Base-by-base conservation (phyloP, 2,113 vertebrate genomes). In the Equus quagga region DNA sequence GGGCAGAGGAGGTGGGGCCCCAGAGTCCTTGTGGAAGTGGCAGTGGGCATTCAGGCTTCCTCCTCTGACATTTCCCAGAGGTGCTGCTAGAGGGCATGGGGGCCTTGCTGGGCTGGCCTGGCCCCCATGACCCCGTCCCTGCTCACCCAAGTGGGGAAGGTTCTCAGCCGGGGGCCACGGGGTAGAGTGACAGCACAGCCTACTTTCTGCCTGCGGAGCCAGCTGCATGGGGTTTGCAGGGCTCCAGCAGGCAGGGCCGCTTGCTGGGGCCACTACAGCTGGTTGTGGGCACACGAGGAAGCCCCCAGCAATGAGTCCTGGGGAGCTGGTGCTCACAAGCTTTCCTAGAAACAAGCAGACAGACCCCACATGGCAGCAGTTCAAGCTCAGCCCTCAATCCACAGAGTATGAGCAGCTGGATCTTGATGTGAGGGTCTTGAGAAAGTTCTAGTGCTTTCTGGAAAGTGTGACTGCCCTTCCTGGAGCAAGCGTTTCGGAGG, bases 251-350 rank as follows among this genome's bases (percentile, higher is more conserved):
- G 80, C 84, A 12, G 60, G 26, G 56, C 26, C 6, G 9, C 91
- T 24, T 12, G 24, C 18, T 11, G 33, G 51, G 51, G 26, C 33
- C 54, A 5, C 21, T 3, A 6, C 1, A 4, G 46, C 46, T 54
- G 36, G 33, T 10, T 0, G 1, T 4, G 21, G 64, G 51, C 18
- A 3, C 6, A 1, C 0, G 2, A 1, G 14, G 36, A 18, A 4
- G 4, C n/a, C 13, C 49, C 54, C 31, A 2, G 23, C 14, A 0
- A 0, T 1, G 62, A 70, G 41, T 46, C 46, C 46, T 18, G 12
- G 23, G 46, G 4, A 65, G 6, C 33, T 1, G 13, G 58, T 1
- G 24, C n/a, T 24, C 11, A 23, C 8, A 21, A 17, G n/a, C n/a
- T n/a, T 81, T 56, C n/a, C 4, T 15, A 5, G 75, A 36, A 2